These are phyloP conservation scores for Sacculina carcini DNA, from an alignment of 2,888 invertebrate species.

Conservation along the genomic window DNA sequence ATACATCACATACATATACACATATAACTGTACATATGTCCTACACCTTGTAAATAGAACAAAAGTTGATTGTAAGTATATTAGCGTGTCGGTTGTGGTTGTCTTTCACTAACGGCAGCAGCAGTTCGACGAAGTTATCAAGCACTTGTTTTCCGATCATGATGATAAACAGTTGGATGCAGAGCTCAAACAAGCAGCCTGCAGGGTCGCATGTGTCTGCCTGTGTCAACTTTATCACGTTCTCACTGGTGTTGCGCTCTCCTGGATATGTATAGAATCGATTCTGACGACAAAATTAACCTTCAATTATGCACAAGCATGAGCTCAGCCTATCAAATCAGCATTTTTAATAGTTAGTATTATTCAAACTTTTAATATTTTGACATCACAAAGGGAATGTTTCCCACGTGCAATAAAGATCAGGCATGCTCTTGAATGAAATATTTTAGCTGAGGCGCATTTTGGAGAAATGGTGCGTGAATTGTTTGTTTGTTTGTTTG, in stretches of 20 bases:
- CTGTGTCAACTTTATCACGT: conserved; percentile 44
- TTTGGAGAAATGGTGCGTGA: no score
- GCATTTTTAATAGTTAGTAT: no score
- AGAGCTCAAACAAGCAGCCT: conserved; percentile 71
- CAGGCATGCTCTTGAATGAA: no score
- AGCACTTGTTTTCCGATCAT: conserved; percentile 87
- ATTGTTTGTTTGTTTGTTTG: no score
- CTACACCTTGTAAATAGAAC: neutral
- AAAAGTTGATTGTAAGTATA: conserved; percentile 3
- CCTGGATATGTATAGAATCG: conserved; percentile 71
- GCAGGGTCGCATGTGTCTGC: conserved; percentile 74
- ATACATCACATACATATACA: neutral
- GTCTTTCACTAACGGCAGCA: conserved; percentile 67
- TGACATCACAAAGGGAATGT: no score
- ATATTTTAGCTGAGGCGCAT: no score
- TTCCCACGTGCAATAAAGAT: no score
- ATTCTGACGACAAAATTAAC: conserved; percentile 33
- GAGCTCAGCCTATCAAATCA: no score
- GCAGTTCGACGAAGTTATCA: conserved; percentile 71
- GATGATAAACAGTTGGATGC: conserved; percentile 70
- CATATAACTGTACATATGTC: no score
- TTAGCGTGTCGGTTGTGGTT: no score
- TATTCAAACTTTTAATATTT: no score
- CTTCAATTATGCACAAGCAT: no score
- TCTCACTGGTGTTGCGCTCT: conserved; percentile 38